Base-by-base conservation (phyloP, 35 echinoderm and acorn worm genomes). In the Hemicentrotus pulcherrimus region DNA sequence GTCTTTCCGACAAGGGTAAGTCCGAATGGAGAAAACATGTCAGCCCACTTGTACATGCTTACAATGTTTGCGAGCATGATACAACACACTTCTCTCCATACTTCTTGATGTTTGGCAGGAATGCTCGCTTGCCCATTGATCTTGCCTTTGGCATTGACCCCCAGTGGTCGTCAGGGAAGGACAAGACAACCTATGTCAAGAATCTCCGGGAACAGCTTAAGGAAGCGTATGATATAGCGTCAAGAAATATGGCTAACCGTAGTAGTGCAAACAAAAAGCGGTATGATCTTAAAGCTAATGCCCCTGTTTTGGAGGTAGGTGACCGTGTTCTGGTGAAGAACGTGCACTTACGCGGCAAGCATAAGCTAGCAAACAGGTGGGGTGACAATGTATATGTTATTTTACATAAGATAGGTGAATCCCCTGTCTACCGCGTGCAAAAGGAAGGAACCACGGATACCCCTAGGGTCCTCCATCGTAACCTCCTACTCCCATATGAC, bases 51-150 rank as follows among this genome's bases (percentile, higher is more conserved):
- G 95, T 95, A 22, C 95, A 95, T 92, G 95, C 95, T 31, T 95
- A 95, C 33, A 95, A 95, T 46, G 87, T 87, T n/a, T n/a, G 86
- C 19, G 58, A 92, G 16, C 86, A 95, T 95, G 95, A 95, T 31
- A 95, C 86, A 24, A 95, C 95, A 10, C 45, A 89, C 9, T 95
- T 95, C 58, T 91, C 95, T 15, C 95, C 87, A 30, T 95, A 95
- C 52, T 95, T 92, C 35, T 46, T 95, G 88, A 95, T 95, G 95
- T 95, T 91, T 35, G 95, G 95, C 2, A 92, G 90, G 4, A 92
- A 92, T 41, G 90, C 95, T 6, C 87, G 95, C 13, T 58, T 95
- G 41, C 95, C 95, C 32, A 89, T 95, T 65, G 95, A 95, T 46
- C 18, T 95, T 35, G 58, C 41, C n/a, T 18, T 95, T 15, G 94